These are phyloP conservation scores for Glossophaga mutica DNA, from an alignment of 2,797 vertebrate species.

Conservation along the genomic window DNA sequence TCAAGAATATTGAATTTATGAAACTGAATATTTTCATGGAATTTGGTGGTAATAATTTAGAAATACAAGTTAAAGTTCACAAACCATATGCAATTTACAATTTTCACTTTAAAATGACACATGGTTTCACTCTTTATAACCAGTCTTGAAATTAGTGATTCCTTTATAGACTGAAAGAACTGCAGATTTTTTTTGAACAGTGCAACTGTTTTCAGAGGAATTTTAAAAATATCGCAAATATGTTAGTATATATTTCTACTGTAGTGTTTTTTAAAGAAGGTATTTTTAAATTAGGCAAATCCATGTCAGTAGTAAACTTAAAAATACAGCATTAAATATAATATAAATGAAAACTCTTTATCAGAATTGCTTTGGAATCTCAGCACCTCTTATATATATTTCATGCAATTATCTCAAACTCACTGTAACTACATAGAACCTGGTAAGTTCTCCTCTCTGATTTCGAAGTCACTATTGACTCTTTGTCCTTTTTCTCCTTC, in stretches of 20 bases:
- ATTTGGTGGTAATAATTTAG: background rate
- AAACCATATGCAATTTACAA: background rate
- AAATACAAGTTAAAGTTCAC: background rate
- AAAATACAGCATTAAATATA: background rate
- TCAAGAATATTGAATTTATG: background rate
- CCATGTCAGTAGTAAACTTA: background rate
- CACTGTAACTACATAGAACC: background rate
- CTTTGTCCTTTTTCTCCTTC: background rate
- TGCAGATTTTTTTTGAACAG: background rate
- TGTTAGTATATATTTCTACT: background rate
- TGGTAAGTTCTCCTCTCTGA: background rate
- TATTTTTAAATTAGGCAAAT: conserved; percentile 19
- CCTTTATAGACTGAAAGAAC: background rate
- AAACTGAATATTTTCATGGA: background rate
- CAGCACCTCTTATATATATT: background rate
- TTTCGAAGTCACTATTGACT: background rate
- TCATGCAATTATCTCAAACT: background rate
- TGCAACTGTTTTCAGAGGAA: background rate
- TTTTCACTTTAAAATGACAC: background rate
- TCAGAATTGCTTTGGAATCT: background rate
- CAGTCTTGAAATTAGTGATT: background rate
- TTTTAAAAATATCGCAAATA: background rate
- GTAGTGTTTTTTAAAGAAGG: background rate
- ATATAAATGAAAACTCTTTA: background rate
- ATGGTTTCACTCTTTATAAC: background rate